Conservation (phyloP, 2,113 vertebrate species). For the Cololabis saira region DNA sequence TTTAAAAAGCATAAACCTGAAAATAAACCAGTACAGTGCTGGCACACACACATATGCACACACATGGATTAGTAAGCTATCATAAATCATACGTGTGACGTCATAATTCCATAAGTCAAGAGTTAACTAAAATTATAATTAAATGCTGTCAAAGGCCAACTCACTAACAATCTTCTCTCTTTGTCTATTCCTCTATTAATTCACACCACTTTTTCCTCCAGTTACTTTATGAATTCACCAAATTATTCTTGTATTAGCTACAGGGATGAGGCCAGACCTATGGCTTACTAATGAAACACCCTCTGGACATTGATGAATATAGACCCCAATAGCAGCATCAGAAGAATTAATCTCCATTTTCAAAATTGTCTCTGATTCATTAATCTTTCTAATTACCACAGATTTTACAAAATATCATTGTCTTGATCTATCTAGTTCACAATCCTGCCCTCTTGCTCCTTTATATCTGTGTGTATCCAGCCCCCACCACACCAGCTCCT, state of each 20-base stretch:
- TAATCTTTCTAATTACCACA: slow-evolving; percentile 71
- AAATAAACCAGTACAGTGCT: not conserved
- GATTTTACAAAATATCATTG: slow-evolving; percentile 66
- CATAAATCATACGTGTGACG: slow-evolving; percentile 45
- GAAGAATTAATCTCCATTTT: slow-evolving; percentile 75
- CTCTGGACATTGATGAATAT: slow-evolving; percentile 79
- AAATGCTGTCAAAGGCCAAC: slow-evolving; percentile 53
- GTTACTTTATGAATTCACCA: slow-evolving; percentile 71
- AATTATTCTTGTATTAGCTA: slow-evolving; percentile 70
- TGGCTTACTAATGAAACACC: slow-evolving; percentile 73
- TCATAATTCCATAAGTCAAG: slow-evolving; percentile 41
- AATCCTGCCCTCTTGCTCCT: slow-evolving; percentile 27
- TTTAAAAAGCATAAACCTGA: slow-evolving; percentile 2
- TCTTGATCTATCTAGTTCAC: slow-evolving; percentile 57
- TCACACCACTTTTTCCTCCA: slow-evolving; percentile 46
- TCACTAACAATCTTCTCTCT: slow-evolving; percentile 3
- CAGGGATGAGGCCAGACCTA: slow-evolving; percentile 53
- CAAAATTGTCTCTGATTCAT: slow-evolving; percentile 69
- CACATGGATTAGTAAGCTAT: slow-evolving; percentile 26
- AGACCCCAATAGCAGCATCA: slow-evolving; percentile 64
- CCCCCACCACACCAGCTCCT: slow-evolving; percentile 3
- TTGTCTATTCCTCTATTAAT: slow-evolving; percentile 39
- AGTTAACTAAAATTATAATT: slow-evolving; percentile 59
- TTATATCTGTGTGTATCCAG: slow-evolving; percentile 16
- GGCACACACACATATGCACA: not conserved